Evolutionary conservation across 1,140 invertebrate genomes (phyloP), one percentile per base, ranked within the genome.

Genomic region (Aphaenogaster floridana): DNA sequence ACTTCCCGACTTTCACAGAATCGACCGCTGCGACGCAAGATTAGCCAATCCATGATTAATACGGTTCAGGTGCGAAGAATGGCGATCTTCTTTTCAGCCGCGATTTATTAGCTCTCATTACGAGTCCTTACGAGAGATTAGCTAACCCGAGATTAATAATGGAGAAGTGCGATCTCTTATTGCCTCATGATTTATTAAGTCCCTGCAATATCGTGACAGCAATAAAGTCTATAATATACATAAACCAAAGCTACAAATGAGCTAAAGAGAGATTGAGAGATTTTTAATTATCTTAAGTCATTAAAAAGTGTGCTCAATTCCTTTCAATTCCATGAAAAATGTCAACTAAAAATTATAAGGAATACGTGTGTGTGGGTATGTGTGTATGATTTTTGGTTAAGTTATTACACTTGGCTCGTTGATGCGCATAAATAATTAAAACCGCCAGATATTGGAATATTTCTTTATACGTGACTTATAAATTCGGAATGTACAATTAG

Each of bases 1-100:
- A 88, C 42, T 88, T 74, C 48, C 83, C 86, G 79, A 87, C 88
- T 74, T 79, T 86, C 72, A 79, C 72, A 42, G 76, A 80, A 52
- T 45, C 54, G 17, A 3, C 28, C 74, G 61, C 4, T 48, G 59
- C 68, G 68, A 83, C 48, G 5, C 28, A 28, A 57, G 42, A 80
- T 80, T 68, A 21, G 39, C 63, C 39, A 54, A 79, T 83, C 42
- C 17, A 11, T 34, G 78, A 81, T 81, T 81, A 81, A 71, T 71
- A 39, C 21, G 50, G 36, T 45, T 81, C 66, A 13, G 50, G 13
- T 71, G 36, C 21, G 36, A 57, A 42, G 42, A 8, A 83, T 36
- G 36, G 17, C 48, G 2, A 80, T 84, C n/a, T 76, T 76, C 36
- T 48, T 74, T 76, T 50, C n/a, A 50, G 7, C 17, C 13, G 28